Evolutionary conservation across 2,888 invertebrate species (phyloP).

Genomic region (Pammene aurita): DNA sequence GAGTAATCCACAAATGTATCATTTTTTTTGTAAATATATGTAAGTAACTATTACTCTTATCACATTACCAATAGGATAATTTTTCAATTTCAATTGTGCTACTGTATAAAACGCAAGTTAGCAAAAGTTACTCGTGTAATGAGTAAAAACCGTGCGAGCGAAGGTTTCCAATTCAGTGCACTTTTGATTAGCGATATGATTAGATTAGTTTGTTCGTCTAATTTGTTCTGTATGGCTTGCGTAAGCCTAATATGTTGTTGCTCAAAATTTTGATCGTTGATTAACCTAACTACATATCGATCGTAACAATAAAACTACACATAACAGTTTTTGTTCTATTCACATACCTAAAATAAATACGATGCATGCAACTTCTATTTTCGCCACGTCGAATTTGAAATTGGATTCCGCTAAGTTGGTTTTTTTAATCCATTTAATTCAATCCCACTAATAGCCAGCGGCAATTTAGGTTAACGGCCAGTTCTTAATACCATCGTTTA

Average conservation of each 20-base stretch:
- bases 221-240: constrained; percentile 33
- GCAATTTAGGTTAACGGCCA: constrained; percentile 34
- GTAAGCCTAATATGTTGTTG: constrained; percentile 21
- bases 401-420: constrained; percentile 3
- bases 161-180: constrained; percentile 32
- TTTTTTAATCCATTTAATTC: constrained; percentile 15
- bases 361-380: constrained; percentile 6
- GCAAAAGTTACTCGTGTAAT: background rate
- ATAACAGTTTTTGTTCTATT: constrained; percentile 18
- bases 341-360: background rate
- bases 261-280: constrained; percentile 15
- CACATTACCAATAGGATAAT: background rate
- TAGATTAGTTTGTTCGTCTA: constrained; percentile 38
- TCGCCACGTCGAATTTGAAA: constrained; percentile 23
- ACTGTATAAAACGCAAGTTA: background rate
- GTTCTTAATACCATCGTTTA: constrained; percentile 28
- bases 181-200: constrained; percentile 33
- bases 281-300: background rate
- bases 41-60: background rate
- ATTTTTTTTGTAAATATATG: background rate
- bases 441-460: constrained; percentile 5
- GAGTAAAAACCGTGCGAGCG: constrained; percentile 26
- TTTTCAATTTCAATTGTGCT: background rate
- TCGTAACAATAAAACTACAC: constrained; percentile 19
- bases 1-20: background rate